Evolutionary conservation across 2,797 vertebrate genomes (phyloP).

Genomic region (Myotis daubentonii): DNA sequence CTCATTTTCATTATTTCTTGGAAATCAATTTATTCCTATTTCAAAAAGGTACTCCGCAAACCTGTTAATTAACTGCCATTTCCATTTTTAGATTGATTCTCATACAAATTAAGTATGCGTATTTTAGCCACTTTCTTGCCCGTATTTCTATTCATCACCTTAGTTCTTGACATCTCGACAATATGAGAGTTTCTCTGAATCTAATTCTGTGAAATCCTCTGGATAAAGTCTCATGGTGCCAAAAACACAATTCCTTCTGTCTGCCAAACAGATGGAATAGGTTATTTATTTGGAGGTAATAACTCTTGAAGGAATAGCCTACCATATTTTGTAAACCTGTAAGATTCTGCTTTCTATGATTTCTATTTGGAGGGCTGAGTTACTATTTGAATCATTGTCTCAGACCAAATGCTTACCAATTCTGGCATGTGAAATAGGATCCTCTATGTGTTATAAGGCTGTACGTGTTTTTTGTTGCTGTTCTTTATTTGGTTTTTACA

Average conservation of each 20-base stretch:
- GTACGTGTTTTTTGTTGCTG: neutral
- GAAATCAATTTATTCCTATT: constrained; percentile 65
- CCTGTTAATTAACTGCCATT: constrained; percentile 67
- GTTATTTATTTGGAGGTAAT: neutral
- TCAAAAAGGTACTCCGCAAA: constrained; percentile 52
- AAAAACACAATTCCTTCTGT: neutral
- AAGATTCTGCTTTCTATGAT: neutral
- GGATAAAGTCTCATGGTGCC: neutral
- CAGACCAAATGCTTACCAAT: neutral
- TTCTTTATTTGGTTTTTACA: neutral
- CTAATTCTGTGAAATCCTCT: constrained; percentile 18
- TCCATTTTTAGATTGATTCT: constrained; percentile 67
- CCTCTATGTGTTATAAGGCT: neutral
- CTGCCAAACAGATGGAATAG: neutral
- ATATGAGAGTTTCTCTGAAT: constrained; percentile 39
- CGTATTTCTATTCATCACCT: neutral
- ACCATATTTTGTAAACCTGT: rapidly evolving
- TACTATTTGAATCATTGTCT: neutral
- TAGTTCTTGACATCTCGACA: neutral
- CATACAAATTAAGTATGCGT: neutral
- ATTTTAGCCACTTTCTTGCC: neutral
- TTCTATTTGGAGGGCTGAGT: neutral
- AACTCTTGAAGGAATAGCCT: neutral
- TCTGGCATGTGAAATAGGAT: neutral
- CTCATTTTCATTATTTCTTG: constrained; percentile 70